phyloP scores from a whole-genome alignment of 2,797 vertebrate species.

The Coracias cyanogaster region DNA sequence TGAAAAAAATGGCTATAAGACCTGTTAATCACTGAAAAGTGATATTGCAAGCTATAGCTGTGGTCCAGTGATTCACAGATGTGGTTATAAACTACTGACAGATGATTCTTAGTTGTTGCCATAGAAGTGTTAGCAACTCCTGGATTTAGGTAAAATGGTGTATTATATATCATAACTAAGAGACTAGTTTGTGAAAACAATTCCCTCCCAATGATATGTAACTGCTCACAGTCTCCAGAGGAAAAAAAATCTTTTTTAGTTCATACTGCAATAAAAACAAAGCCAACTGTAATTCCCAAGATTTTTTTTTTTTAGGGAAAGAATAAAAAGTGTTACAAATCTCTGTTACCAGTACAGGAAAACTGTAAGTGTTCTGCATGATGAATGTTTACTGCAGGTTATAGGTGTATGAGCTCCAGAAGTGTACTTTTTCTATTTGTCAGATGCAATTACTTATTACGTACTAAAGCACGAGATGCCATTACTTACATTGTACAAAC shows the following conservation, averaged over 20 bases:
- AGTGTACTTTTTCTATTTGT: neutral
- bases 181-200: conserved; percentile 28
- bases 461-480: neutral
- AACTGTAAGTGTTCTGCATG: neutral
- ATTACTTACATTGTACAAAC: neutral
- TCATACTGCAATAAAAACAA: neutral
- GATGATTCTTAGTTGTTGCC: conserved; percentile 2
- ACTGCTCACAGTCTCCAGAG: neutral
- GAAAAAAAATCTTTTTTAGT: neutral
- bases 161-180: conserved; percentile 36
- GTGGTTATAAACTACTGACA: neutral
- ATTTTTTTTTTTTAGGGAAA: neutral
- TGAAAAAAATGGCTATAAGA: neutral
- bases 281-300: neutral
- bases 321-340: conserved; percentile 3
- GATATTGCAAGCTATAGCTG: conserved; percentile 11
- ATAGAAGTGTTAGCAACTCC: conserved; percentile 2
- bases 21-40: conserved; percentile 35
- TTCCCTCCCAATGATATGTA: conserved; percentile 32
- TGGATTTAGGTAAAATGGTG: conserved; percentile 44
- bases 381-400: neutral
- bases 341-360: neutral
- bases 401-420: neutral
- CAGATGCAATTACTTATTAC: neutral
- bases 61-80: conserved; percentile 8